Evolutionary conservation across 2,888 invertebrate genomes (phyloP), one percentile per base, ranked within the genome.

Genomic region (Griposia aprilina): DNA sequence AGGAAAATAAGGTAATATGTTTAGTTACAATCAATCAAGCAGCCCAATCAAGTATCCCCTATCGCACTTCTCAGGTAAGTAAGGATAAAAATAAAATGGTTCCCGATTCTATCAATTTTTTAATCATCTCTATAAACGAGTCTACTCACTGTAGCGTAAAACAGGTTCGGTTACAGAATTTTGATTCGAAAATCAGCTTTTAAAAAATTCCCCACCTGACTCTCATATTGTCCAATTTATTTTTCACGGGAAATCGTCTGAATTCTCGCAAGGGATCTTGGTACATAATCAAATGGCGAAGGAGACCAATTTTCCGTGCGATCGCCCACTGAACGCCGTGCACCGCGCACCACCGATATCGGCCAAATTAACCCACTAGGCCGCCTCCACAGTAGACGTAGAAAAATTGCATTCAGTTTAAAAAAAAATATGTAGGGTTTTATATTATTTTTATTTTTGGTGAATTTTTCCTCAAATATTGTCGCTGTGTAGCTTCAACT

Each of bases 261-360:
- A 83, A 80, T 84, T 83, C 90, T 90, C 90, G 91, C 94, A 94
- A 88, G 93, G 94, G 92, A 96, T 95, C 94, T 95, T 95, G 93
- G 94, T 92, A 93, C 95, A 93, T 96, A 96, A 96, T 95, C 94
- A 91, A 94, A 95, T 94, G 91, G 93, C 75, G 92, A 90, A 93
- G 93, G 93, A 94, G 94, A 90, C 93, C 95, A 96, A 96, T 96
- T 96, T 96, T 96, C 95, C 95, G 94, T 95, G 91, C 92, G 94
- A 95, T 93, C 94, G 94, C 95, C 89, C 93, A 85, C 90, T 87
- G 91, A 92, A 90, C 92, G 90, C 85, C 86, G 88, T 88, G 89
- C 90, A 89, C 88, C 89, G 90, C 90, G 91, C 90, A 90, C 90
- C 87, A 87, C 89, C 92, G 94, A 93, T 94, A 94, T 93, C 93